Base-by-base conservation (phyloP, 2,888 invertebrate species). In the Scrobipalpa costella region DNA sequence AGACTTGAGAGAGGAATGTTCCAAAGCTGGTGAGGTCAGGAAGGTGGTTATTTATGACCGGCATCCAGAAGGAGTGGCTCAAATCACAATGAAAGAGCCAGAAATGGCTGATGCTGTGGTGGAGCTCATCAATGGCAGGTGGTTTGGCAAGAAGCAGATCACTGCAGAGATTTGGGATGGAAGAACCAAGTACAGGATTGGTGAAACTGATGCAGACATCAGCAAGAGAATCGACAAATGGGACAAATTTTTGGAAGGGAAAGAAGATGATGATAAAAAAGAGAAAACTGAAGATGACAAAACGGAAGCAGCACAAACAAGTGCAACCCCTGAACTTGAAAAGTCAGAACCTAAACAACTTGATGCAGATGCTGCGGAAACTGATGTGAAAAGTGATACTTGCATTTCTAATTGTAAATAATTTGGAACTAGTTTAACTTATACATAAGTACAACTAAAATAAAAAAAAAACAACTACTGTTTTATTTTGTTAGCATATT, bases 121-220 rank as follows among this genome's bases (percentile, higher is more conserved):
- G 11, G 93, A 94, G 71, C 93, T 97, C 70, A 93, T 99, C 78
- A 96, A 98, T 84, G 96, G 97, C 0, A 93, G 99, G 47, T 97
- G 96, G 94, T 98, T 98, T 88, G 97, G 96, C 8, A 95, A 98
- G 79, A 92, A 97, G 47, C 94, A 95, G 83, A 93, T 99, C 34
- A 94, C 93, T 3, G 99, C 98, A 3, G 95, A 96, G 79, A 94
- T 96, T 68, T 99, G 98, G 97, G 98, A 99, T 90, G 99, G 99
- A 17, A 96, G 96, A 81, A 97, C 98, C 0, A 99, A 98, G 84
- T 98, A 95, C 86, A 95, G 95, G 83, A 94, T 98, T 75, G 94
- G 94, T 62, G 99, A 99, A 90, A 98, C 98, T 0, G 98, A 97
- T 79, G 95, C 95, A 58, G 96, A 98, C 81, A 94, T 95, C 33